Evolutionary conservation across 1,140 invertebrate genomes (phyloP), one percentile per base, ranked within the genome.

Genomic region (Rhyzopertha dominica): DNA sequence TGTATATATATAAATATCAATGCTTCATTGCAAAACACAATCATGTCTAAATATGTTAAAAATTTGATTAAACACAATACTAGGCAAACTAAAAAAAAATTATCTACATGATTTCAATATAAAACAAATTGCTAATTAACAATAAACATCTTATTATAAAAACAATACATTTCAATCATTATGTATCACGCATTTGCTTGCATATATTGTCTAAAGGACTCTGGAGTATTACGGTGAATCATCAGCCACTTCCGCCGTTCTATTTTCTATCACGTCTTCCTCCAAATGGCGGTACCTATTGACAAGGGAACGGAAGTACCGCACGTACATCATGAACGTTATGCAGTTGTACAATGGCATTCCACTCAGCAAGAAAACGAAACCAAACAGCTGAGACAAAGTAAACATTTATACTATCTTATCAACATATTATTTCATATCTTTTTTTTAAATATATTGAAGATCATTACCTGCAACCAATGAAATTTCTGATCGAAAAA

Each of bases 401-500:
- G 23, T 19, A 31, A 31, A 12, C 4, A 5, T 30, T 10, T 50
- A 45, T 40, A 45, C 42, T 45, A 50, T 45, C 45, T 45, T 34
- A 42, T 45, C 36, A 51, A 51, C 43, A 40, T 46, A 42, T 51
- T 47, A 41, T 51, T 37, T 37, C 40, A 39, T 41, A 26, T 44
- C 12, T 44, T 44, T 20, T 36, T 29, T 44, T 34, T 18, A 46
- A n/a, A n/a, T n/a, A n/a, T n/a, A n/a, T n/a, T n/a, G n/a, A n/a
- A n/a, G n/a, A n/a, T n/a, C n/a, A n/a, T n/a, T n/a, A 84, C 76
- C 71, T 93, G 89, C 30, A 88, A 71, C 57, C 79, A 77, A 63
- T 90, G 81, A 58, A 95, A 90, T 1, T 58, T 47, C 68, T 95
- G 88, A 82, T 87, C 91, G 5, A 70, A 57, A 7, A 91, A 66